Evolutionary conservation across 2,113 vertebrate species (phyloP), one percentile per base, ranked within the genome.

Genomic region (Cyanoliseus patagonus): DNA sequence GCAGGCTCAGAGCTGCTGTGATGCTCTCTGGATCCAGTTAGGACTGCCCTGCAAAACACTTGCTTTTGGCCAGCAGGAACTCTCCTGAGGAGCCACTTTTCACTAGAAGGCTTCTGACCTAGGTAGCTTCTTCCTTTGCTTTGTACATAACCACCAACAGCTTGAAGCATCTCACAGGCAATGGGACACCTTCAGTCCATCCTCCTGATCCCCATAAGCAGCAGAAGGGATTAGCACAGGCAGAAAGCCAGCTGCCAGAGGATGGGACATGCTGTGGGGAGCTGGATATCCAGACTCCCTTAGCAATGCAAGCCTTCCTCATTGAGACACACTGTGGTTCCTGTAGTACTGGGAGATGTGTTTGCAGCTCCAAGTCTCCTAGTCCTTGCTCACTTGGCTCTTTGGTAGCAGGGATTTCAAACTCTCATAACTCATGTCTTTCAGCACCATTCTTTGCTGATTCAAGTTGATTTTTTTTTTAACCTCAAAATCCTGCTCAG

Each of bases 391-490:
- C 86, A 82, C 52, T 94, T 96, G 92, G 81, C 94, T 92, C 37
- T 79, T 6, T 81, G 67, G 75, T 91, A 91, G 83, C 66, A 92
- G 37, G 24, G 53, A 79, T 79, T 92, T 96, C 86, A 93, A 92
- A 84, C 13, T 28, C 66, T 62, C 94, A 92, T 95, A 93, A 94
- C 66, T 94, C 94, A 95, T 73, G 41, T 9, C 77, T 93, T 92
- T 94, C 94, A 92, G 70, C 94, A 93, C 95, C 74, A 66, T 66
- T 92, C 90, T 89, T 37, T 91, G 88, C 95, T 95, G 96, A 96
- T 95, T 77, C 88, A 91, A 93, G 81, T 88, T 82, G 77, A 76
- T 92, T 78, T 86, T 93, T 93, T 79, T 93, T 91, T 92, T 92
- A 95, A 93, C 31, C 86, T 96, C 83, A 57, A 83, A 91, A 77